phyloP scores from a whole-genome alignment of 2,888 invertebrate species.

The Phyllotreta striolata region DNA sequence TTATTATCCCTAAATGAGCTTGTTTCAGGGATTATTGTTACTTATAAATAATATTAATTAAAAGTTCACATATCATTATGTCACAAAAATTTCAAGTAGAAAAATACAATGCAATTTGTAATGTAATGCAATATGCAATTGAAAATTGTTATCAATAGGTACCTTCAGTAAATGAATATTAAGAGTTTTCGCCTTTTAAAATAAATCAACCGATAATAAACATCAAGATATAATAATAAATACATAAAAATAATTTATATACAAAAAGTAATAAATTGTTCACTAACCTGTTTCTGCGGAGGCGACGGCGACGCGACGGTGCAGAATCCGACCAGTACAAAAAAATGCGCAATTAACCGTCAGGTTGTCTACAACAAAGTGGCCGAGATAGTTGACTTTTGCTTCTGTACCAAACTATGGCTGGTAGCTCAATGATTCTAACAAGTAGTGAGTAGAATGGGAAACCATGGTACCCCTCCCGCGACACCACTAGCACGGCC shows the following conservation, averaged over 20 bases:
- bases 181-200: too few species aligned
- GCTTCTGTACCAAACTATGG: conserved; percentile 62
- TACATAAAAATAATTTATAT: conserved; percentile 4
- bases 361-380: conserved; percentile 31
- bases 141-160: too few species aligned
- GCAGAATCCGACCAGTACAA: conserved; percentile 10
- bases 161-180: too few species aligned
- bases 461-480: conserved; percentile 56
- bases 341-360: conserved; percentile 28
- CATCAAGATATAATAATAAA: background rate
- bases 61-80: too few species aligned
- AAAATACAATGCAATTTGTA: too few species aligned
- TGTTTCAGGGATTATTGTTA: too few species aligned
- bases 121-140: too few species aligned
- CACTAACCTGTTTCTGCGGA: conserved; percentile 33
- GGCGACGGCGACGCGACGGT: background rate
- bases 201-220: too few species aligned
- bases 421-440: conserved; percentile 62
- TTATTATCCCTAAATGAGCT: too few species aligned
- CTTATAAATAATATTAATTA: too few species aligned
- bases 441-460: conserved; percentile 61
- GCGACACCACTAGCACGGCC: conserved; percentile 50
- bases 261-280: conserved; percentile 17
- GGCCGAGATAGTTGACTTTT: conserved; percentile 50
- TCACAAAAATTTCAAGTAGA: too few species aligned